A percentile compares a stretch with the other conserved stretches of the same genome.
Evolutionary conservation across 2,797 vertebrate species (phyloP).

Genomic region (Sebastes paucispinis): DNA sequence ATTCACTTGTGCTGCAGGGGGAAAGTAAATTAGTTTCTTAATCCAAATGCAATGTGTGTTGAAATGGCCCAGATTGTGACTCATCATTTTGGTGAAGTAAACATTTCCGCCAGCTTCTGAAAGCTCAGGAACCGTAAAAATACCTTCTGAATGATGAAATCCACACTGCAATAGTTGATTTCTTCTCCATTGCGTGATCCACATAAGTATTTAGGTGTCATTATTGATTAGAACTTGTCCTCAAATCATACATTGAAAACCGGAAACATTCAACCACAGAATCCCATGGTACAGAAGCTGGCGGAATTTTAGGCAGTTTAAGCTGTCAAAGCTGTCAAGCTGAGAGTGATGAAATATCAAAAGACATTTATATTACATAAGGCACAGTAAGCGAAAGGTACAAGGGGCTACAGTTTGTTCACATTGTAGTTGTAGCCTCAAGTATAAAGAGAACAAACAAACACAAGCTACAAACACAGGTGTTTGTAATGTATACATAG

Average conservation of each 20-base stretch:
- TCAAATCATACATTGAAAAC: too few relatives aligned
- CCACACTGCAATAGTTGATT: too few relatives aligned
- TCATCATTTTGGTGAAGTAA: not conserved
- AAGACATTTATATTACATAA: not conserved
- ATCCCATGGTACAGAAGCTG: too few relatives aligned
- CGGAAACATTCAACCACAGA: too few relatives aligned
- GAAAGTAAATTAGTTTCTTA: constrained; percentile 9
- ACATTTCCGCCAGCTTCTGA: not conserved
- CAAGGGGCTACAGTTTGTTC: too few relatives aligned
- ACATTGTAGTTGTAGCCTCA: not conserved
- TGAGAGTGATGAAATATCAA: not conserved
- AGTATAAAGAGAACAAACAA: not conserved
- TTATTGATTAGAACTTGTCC: too few relatives aligned
- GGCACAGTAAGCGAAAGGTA: not conserved
- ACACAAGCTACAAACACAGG: not conserved
- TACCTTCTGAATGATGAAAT: too few relatives aligned
- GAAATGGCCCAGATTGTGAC: not conserved
- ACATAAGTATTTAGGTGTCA: too few relatives aligned
- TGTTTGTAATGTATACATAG: not conserved
- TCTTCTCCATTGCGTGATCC: too few relatives aligned
- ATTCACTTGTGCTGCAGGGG: not conserved
- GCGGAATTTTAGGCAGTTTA: not conserved
- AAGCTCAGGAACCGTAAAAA: not conserved
- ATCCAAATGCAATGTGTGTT: not conserved
- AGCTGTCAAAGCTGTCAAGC: too few relatives aligned